phyloP scores from a whole-genome alignment of 2,113 vertebrate genomes.

The Thamnophis sirtalis region DNA sequence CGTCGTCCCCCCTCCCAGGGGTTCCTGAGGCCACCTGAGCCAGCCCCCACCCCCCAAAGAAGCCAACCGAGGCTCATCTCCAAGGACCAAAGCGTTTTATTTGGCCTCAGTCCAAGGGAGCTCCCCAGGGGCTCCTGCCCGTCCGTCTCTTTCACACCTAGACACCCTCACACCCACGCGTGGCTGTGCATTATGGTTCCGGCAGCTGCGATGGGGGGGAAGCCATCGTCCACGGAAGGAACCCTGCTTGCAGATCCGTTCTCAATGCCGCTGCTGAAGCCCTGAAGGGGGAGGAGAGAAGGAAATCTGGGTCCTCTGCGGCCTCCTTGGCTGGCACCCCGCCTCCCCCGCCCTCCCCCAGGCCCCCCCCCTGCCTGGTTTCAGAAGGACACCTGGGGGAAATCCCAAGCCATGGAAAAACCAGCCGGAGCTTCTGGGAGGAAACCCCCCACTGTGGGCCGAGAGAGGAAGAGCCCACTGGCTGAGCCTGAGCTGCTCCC shows the following conservation, averaged over 20 bases:
- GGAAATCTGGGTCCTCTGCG: too few relatives aligned
- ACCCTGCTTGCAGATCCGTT: rapidly evolving
- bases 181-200: neutral
- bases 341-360: neutral
- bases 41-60: rapidly evolving
- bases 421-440: neutral
- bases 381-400: neutral
- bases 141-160: neutral
- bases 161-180: rapidly evolving
- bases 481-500: neutral
- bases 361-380: neutral
- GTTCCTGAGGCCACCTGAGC: neutral
- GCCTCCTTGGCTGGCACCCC: neutral
- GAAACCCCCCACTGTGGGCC: neutral
- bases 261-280: neutral
- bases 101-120: slow-evolving; percentile 52
- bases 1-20: neutral
- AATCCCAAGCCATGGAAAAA: neutral
- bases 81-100: slow-evolving; percentile 58
- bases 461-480: neutral
- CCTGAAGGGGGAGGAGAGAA: neutral
- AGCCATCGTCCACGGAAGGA: rapidly evolving
- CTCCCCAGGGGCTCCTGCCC: rapidly evolving
- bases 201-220: neutral
- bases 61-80: neutral